Evolutionary conservation across 1,140 invertebrate genomes (phyloP), one percentile per base, ranked within the genome.

Genomic region (Drosophila tani): DNA sequence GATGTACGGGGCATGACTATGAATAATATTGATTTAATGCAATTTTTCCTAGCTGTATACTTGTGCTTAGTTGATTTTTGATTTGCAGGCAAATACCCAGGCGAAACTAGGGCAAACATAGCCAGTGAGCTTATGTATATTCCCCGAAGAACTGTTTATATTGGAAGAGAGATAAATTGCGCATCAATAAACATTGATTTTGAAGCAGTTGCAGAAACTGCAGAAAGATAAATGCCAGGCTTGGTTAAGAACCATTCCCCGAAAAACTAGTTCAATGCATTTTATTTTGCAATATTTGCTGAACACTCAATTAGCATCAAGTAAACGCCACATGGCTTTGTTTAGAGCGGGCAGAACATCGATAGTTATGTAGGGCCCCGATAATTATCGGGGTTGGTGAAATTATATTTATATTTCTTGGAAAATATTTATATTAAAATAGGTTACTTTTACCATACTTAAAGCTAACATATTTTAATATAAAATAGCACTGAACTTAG

Each of bases 21-120:
- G 79, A 79, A 86, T 82, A 85, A 82, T 79, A 85, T 82, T 82
- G 78, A 79, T 82, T 82, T 82, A 46, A 85, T 86, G 78, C 53
- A 59, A 59, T 71, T 73, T 73, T 74, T 60, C 51, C 27, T 19
- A 38, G 21, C 21, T 50, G 27, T 41, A 41, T 79, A 76, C 79
- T 86, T 35, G 32, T 83, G 66, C 63, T 70, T 79, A 86, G 75
- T 79, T 85, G 78, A 78, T 81, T 85, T 85, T 69, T 65, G 79
- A 81, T 70, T 80, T 29, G 62, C 51, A 60, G 60, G 63, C 68
- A 58, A 43, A 60, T 32, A 43, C n/a, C 15, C 14, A 27, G 3
- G 11, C 29, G 40, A 46, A 70, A 70, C 49, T 70, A 17, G 64
- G 41, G 29, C 63, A 69, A 64, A 65, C 35, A 35, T 53, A 8